Evolutionary conservation across 2,113 vertebrate species (phyloP).

Genomic region (Corythoichthys intestinalis): DNA sequence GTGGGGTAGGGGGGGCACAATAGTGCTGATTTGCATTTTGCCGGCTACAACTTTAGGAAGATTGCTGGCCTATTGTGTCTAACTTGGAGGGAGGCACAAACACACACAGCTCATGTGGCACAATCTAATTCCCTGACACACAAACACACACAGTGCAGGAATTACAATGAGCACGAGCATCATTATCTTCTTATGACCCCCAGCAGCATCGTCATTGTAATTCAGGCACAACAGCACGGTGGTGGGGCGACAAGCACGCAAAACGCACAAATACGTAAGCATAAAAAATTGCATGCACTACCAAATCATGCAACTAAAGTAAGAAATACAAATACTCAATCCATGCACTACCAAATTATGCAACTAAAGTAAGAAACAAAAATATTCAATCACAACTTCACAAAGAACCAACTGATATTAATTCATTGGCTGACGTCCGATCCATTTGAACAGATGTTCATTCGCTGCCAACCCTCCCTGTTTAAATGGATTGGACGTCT

Average conservation of each 20-base stretch:
- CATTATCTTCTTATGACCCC: constrained; percentile 54
- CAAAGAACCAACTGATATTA: no score
- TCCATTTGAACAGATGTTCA: no score
- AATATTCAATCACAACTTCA: not conserved
- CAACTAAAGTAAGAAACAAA: not conserved
- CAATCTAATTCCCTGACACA: constrained; percentile 7
- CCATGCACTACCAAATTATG: not conserved
- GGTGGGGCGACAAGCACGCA: not conserved
- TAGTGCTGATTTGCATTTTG: constrained; percentile 34
- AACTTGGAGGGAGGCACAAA: constrained; percentile 16
- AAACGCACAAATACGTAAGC: not conserved
- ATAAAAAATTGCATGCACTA: constrained; percentile 17
- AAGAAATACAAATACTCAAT: not conserved
- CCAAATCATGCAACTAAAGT: not conserved
- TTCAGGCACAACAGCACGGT: constrained; percentile 44
- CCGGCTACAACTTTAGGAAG: constrained; percentile 30
- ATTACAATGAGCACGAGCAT: constrained; percentile 59
- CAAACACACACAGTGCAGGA: constrained; percentile 28
- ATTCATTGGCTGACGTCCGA: no score
- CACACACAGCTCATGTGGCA: constrained; percentile 9
- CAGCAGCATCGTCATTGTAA: constrained; percentile 50
- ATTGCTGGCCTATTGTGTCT: constrained; percentile 19
- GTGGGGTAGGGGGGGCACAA: constrained; percentile 14
- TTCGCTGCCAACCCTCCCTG: no score
- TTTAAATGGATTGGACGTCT: no score